Base-by-base conservation (phyloP, 2,113 vertebrate species). In the Antigone vipio region DNA sequence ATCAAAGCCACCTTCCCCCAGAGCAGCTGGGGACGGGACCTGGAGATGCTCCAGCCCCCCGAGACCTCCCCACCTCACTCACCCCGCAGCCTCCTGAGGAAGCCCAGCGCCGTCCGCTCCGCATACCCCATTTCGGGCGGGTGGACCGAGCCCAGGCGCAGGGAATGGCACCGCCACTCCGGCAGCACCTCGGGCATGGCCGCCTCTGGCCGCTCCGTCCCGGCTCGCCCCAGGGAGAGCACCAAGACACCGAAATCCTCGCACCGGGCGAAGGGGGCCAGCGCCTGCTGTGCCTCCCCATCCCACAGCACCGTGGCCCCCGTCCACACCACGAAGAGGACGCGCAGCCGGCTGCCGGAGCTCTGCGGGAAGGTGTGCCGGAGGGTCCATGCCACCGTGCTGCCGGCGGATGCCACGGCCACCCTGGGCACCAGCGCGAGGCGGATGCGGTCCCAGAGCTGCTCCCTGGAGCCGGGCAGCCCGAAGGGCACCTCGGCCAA, bases 1-100 rank as follows among this genome's bases (percentile, higher is more conserved):
- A 3, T 8, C 3, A 5, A 23, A 44, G 6, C 58, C 23, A 0
- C 15, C 1, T 45, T 8, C 29, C 29, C 40, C 47, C 1, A 1
- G 16, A 20, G 44, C 11, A n/a, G 62, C 32, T 0, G 1, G 9
- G 58, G 32, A 20, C 0, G 30, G 56, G 19, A 64, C 3, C n/a
- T 13, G 3, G 73, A 18, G 47, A 30, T 10, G 79, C 40, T 55
- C 14, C 34, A 38, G 15, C 40, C 27, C 44, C 72, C 50, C 14
- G 1, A 21, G 30, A 6, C 27, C 40, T 18, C 58, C 56, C 34
- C 15, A 10, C 8, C 17, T 27, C 1, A 5, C 88, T 91, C 66
- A 91, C 81, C 89, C 44, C 23, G 5, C 58, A 91, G 73, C 21
- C 81, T 64, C 73, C 80, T 35, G 30, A 91, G 73, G 58, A 85